Conservation (phyloP, 2,888 invertebrate species). For the Stenoptilia bipunctidactyla region DNA sequence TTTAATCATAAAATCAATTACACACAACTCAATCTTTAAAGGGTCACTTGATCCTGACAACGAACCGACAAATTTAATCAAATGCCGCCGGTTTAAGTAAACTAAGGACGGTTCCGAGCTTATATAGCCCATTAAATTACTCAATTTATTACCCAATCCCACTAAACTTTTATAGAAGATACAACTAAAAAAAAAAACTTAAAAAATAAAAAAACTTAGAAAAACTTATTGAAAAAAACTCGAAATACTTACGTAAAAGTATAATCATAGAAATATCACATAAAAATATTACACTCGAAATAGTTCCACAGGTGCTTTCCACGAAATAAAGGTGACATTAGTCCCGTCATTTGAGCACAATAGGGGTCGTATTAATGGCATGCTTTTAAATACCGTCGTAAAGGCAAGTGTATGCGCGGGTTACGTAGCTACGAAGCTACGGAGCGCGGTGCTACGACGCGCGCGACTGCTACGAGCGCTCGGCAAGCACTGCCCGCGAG, state of each 20-base stretch:
- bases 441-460: conserved; percentile 13
- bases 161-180: not conserved
- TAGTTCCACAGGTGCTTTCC: conserved; percentile 45
- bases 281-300: conserved; percentile 32
- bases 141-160: conserved; percentile 1
- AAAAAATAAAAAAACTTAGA: too few relatives aligned
- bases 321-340: conserved; percentile 43
- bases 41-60: conserved; percentile 8
- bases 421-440: conserved; percentile 29
- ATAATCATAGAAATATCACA: conserved; percentile 24
- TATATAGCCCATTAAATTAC: conserved; percentile 8
- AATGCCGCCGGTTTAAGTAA: conserved; percentile 10
- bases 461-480: conserved; percentile 8
- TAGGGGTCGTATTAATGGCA: conserved; percentile 38
- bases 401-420: conserved; percentile 25
- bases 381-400: conserved; percentile 38
- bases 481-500: conserved; percentile 33
- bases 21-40: not conserved
- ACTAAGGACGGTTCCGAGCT: conserved; percentile 7
- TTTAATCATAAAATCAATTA: not conserved
- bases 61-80: conserved; percentile 11
- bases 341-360: conserved; percentile 43
- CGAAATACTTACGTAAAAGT: conserved; percentile 28
- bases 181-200: not conserved
- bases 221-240: conserved; percentile 3